These are phyloP conservation scores for Thymallus thymallus DNA, from an alignment of 2,113 vertebrate species.

Conservation along the genomic window DNA sequence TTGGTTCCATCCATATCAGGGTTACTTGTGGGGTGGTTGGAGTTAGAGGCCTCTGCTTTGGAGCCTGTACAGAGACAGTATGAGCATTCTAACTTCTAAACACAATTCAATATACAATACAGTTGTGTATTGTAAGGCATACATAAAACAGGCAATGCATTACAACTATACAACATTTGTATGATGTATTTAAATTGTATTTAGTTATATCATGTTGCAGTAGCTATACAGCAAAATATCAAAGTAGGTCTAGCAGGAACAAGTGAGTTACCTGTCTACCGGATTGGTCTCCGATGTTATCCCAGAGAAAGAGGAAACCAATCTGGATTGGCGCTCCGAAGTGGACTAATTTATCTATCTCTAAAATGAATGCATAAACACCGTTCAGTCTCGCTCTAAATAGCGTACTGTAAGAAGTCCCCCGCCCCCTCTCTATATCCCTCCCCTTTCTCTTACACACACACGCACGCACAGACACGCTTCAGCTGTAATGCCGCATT, in stretches of 20 bases:
- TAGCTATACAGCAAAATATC: not conserved
- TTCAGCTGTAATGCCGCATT: not conserved
- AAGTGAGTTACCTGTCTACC: constrained; percentile 62
- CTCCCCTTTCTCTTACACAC: not conserved
- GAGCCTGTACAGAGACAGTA: constrained; percentile 52
- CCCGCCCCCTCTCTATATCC: not conserved
- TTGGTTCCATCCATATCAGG: constrained; percentile 56
- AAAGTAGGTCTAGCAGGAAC: not conserved
- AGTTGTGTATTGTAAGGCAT: not conserved
- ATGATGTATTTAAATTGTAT: not conserved
- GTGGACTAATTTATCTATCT: constrained; percentile 66
- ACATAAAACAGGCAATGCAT: not conserved
- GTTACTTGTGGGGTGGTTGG: constrained; percentile 20
- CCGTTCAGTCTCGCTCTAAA: not conserved
- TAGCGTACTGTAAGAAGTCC: not conserved
- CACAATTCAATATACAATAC: not conserved
- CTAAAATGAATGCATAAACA: constrained; percentile 55
- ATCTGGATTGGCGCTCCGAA: constrained; percentile 74
- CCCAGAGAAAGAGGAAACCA: constrained; percentile 76
- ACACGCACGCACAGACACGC: too few relatives aligned
- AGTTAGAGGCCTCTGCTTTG: constrained; percentile 70
- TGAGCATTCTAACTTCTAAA: not conserved
- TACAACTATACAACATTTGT: not conserved
- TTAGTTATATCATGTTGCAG: not conserved
- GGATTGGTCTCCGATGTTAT: constrained; percentile 63